These are phyloP conservation scores for Psococerastis gibbosa DNA, from an alignment of 2,888 invertebrate species.

Conservation along the genomic window DNA sequence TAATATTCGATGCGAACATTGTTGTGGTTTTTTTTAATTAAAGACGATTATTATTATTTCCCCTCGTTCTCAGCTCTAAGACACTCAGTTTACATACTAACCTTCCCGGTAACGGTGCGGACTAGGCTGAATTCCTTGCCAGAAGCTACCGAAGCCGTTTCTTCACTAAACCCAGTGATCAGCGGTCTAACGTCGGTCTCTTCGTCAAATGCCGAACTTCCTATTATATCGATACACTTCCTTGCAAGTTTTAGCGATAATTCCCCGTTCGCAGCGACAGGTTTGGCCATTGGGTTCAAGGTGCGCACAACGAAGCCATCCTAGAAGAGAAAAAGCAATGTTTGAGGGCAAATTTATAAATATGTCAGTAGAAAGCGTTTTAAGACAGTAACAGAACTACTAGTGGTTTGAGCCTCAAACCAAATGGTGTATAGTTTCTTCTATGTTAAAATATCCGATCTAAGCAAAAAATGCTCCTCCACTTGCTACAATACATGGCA, in stretches of 20 bases:
- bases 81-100: too few species aligned
- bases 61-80: too few species aligned
- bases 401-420: too few species aligned
- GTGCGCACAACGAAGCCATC: conserved; percentile 64
- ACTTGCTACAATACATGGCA: too few species aligned
- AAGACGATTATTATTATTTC: too few species aligned
- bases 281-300: conserved; percentile 39
- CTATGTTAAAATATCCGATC: too few species aligned
- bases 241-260: conserved; percentile 56
- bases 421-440: too few species aligned
- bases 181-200: conserved; percentile 31
- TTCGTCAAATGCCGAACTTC: conserved; percentile 50
- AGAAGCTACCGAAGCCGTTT: conserved; percentile 52
- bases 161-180: conserved; percentile 50
- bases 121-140: conserved; percentile 84
- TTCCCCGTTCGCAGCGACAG: conserved; percentile 38
- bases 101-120: conserved; percentile 68
- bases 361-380: background rate
- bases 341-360: too few species aligned
- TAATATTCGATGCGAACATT: too few species aligned
- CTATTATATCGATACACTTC: conserved; percentile 59
- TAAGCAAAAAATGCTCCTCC: too few species aligned
- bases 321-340: conserved; percentile 25
- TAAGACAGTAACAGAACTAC: background rate
- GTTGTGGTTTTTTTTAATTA: too few species aligned